These are phyloP conservation scores for Drosophila longiperda DNA, from an alignment of 2,888 invertebrate genomes.

Conservation along the genomic window DNA sequence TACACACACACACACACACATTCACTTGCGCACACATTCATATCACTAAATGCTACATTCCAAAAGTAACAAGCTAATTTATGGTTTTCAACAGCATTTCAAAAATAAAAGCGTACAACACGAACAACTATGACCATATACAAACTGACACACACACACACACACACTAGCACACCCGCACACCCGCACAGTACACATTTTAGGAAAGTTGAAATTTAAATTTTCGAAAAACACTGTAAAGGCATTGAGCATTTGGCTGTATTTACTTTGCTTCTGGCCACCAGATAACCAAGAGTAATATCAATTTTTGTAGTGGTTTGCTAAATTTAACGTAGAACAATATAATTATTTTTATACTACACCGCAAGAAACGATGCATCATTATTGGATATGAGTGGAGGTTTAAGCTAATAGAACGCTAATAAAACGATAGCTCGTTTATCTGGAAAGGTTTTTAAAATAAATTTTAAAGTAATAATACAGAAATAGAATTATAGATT, in stretches of 20 bases:
- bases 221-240: slow-evolving; percentile 81
- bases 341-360: slow-evolving; percentile 63
- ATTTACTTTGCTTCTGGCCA: slow-evolving; percentile 51
- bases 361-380: slow-evolving; percentile 42
- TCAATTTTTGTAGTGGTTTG: slow-evolving; percentile 82
- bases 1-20: slow-evolving; percentile 19
- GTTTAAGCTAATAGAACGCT: background rate
- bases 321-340: slow-evolving; percentile 71
- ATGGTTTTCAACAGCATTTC: slow-evolving; percentile 74
- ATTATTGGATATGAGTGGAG: background rate
- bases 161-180: background rate
- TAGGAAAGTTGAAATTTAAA: slow-evolving; percentile 13
- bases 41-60: slow-evolving; percentile 60
- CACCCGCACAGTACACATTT: background rate
- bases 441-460: background rate
- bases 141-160: slow-evolving; percentile 14
- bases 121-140: slow-evolving; percentile 45
- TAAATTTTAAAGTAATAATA: background rate
- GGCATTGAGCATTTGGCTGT: slow-evolving; percentile 48
- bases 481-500: background rate
- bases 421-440: no score
- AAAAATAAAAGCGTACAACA: slow-evolving; percentile 66
- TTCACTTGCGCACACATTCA: slow-evolving; percentile 28
- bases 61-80: slow-evolving; percentile 81
- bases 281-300: slow-evolving; percentile 44